phyloP scores from a whole-genome alignment of 2,113 vertebrate genomes.

The Otolemur garnettii region DNA sequence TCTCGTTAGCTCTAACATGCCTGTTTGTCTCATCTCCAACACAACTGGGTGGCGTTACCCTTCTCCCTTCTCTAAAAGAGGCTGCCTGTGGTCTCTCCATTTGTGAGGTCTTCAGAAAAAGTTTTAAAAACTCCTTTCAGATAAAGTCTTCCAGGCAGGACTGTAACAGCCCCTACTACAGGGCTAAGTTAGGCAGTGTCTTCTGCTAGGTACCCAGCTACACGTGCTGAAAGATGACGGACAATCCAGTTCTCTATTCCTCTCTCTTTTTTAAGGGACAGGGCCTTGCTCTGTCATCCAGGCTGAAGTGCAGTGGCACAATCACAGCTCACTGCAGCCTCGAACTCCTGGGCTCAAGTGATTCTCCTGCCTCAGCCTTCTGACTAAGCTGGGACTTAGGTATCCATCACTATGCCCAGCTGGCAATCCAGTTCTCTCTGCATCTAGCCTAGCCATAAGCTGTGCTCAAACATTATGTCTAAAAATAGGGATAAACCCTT shows the following conservation, averaged over 20 bases:
- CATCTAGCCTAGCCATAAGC: not conserved
- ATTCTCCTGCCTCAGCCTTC: too few relatives aligned
- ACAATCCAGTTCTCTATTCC: not conserved
- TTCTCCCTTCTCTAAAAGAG: not conserved
- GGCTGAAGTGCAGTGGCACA: too few relatives aligned
- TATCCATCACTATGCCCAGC: too few relatives aligned
- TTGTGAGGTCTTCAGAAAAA: not conserved
- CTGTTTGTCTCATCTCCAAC: not conserved
- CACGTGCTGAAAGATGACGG: not conserved
- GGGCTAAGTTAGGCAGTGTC: not conserved
- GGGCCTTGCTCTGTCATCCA: too few relatives aligned
- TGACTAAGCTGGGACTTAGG: too few relatives aligned
- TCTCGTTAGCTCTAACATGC: not conserved
- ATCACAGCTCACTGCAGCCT: too few relatives aligned
- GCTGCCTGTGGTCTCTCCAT: not conserved
- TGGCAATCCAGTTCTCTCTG: not conserved
- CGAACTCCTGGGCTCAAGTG: too few relatives aligned
- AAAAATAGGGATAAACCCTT: not conserved
- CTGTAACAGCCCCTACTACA: fast-evolving
- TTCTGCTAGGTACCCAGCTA: not conserved
- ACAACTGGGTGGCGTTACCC: fast-evolving
- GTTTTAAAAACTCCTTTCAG: not conserved
- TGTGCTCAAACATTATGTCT: not conserved
- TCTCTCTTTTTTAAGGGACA: too few relatives aligned
- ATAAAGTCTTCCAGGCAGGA: not conserved